A percentile compares a stretch with the other conserved stretches of the same genome.
Conservation (phyloP, 23 tunicate genomes). For the Clavelina lepadiformis region DNA sequence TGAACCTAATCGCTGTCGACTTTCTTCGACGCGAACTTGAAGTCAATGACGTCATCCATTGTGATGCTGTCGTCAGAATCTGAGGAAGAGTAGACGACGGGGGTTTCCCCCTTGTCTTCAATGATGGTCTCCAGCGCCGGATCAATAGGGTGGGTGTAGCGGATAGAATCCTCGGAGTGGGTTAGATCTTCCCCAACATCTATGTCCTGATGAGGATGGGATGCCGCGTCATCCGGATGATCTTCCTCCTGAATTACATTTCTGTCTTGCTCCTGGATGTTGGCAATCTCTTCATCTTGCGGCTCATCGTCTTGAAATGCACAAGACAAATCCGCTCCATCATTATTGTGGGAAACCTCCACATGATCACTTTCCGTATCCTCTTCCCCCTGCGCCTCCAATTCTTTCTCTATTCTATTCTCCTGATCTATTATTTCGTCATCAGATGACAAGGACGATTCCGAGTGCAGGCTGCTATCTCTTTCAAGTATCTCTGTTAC, state of each 20-base stretch:
- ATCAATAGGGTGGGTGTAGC: conserved; percentile 69
- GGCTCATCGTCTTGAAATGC: conserved; percentile 17
- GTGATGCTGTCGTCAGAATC: conserved; percentile 1
- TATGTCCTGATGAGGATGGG: too few species aligned
- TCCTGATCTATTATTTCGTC: not conserved
- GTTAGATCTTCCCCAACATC: too few species aligned
- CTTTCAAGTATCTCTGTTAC: too few species aligned
- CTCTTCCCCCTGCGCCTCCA: not conserved
- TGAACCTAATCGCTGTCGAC: not conserved
- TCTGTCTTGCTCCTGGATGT: too few species aligned
- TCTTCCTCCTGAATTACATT: too few species aligned
- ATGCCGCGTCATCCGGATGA: too few species aligned
- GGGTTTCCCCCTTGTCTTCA: conserved; percentile 7
- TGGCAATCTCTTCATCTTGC: conserved; percentile 7
- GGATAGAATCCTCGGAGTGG: too few species aligned
- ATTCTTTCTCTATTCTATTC: not conserved
- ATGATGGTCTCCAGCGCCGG: conserved; percentile 48
- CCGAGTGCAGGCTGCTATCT: too few species aligned
- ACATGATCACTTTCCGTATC: too few species aligned
- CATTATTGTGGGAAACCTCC: too few species aligned
- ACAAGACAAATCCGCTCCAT: too few species aligned
- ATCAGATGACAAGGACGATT: conserved; percentile 3
- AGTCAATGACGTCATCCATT: conserved; percentile 2
- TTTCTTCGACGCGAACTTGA: not conserved
- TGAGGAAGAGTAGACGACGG: too few species aligned